Conservation (phyloP, 2,113 vertebrate species). For the Equus przewalskii region DNA sequence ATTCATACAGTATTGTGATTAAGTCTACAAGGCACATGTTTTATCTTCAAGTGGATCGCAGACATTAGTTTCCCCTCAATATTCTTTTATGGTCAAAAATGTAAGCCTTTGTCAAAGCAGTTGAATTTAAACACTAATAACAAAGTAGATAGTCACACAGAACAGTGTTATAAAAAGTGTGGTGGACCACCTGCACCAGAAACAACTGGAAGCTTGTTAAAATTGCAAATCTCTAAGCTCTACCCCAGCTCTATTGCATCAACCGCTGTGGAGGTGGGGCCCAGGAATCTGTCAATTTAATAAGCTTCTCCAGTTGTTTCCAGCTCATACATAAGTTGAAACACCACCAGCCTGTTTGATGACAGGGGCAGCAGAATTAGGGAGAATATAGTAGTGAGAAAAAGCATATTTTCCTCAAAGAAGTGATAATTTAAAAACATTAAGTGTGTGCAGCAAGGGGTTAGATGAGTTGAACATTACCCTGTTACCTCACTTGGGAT, state of each 20-base stretch:
- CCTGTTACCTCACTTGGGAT: not conserved
- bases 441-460: not conserved
- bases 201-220: slow-evolving; percentile 47
- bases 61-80: slow-evolving; percentile 32
- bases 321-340: not conserved
- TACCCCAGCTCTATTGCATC: not conserved
- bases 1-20: slow-evolving; percentile 23
- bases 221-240: not conserved
- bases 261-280: not conserved
- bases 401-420: not conserved
- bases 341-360: not conserved
- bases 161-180: not conserved
- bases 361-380: not conserved
- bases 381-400: not conserved
- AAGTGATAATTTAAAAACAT: slow-evolving; percentile 54
- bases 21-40: slow-evolving; percentile 1
- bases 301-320: slow-evolving; percentile 15
- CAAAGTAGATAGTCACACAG: not conserved
- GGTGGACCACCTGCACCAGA: not conserved
- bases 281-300: not conserved
- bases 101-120: slow-evolving; percentile 2
- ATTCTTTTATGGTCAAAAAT: slow-evolving; percentile 31
- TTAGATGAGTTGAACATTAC: slow-evolving; percentile 35
- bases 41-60: slow-evolving; percentile 7
- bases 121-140: slow-evolving; percentile 56